Conservation (phyloP, 2,888 invertebrate genomes). For the Theristus sp. region DNA sequence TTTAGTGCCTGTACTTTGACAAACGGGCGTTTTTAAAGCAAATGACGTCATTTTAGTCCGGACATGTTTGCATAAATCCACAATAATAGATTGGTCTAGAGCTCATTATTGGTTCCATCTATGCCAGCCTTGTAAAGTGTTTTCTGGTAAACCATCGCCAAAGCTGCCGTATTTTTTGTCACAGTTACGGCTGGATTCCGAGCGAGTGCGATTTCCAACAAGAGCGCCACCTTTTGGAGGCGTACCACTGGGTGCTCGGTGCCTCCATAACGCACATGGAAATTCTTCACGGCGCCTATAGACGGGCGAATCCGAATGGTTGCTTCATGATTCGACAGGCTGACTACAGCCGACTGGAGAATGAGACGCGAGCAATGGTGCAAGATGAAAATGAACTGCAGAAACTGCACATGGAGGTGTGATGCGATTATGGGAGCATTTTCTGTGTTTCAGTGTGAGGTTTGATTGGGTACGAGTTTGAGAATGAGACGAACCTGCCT, state of each 20-base stretch:
- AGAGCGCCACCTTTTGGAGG: not conserved
- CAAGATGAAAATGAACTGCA: not conserved
- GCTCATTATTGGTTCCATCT: too few relatives aligned
- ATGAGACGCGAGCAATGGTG: not conserved
- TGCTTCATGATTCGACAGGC: not conserved
- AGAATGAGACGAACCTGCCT: too few relatives aligned
- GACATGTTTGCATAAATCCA: too few relatives aligned
- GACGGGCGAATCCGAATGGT: not conserved
- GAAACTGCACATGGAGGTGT: not conserved
- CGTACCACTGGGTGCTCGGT: not conserved
- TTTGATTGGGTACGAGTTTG: too few relatives aligned
- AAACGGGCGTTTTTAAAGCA: too few relatives aligned
- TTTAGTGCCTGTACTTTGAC: too few relatives aligned
- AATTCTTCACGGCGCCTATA: not conserved
- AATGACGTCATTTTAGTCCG: too few relatives aligned
- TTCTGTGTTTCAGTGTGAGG: not conserved
- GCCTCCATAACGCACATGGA: conserved; percentile 2
- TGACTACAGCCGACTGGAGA: not conserved
- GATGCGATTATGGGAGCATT: not conserved
- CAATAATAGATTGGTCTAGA: too few relatives aligned
- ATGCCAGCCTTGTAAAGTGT: not conserved
- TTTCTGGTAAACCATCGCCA: not conserved
- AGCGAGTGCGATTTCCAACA: not conserved
- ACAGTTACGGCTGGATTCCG: not conserved
- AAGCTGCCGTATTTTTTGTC: too few relatives aligned